Percentiles rank a stretch among this genome's conserved stretches.
phyloP scores from a whole-genome alignment of 1,140 invertebrate species.

The Uloborus diversus region DNA sequence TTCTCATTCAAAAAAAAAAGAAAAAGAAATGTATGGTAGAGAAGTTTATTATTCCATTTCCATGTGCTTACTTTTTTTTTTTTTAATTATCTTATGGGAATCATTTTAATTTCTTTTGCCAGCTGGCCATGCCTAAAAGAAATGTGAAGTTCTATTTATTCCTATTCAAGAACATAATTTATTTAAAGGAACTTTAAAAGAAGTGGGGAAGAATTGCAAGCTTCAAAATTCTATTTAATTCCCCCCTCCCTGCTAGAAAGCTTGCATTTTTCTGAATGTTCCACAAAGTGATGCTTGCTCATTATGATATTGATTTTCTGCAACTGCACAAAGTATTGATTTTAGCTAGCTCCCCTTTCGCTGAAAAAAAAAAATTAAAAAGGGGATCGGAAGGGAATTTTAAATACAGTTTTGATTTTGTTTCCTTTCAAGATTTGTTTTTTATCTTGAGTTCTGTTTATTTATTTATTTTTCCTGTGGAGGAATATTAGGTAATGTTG shows the following conservation, averaged over 20 bases:
- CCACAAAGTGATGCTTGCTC: constrained; percentile 46
- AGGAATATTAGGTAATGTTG: too few species aligned
- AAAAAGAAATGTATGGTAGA: too few species aligned
- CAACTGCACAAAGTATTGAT: constrained; percentile 55
- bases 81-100: too few species aligned
- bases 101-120: too few species aligned
- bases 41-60: too few species aligned
- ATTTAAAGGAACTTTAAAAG: constrained; percentile 25
- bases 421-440: constrained; percentile 49
- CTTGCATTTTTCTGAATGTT: constrained; percentile 51
- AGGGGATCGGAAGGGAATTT: neutral
- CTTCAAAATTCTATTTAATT: constrained; percentile 23
- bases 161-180: neutral
- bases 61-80: too few species aligned
- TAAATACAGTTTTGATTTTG: constrained; percentile 34
- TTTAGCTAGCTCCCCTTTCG: constrained; percentile 16
- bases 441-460: constrained; percentile 50
- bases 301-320: constrained; percentile 56
- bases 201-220: neutral
- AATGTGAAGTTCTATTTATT: neutral
- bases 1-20: too few species aligned
- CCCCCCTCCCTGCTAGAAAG: constrained; percentile 7
- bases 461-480: constrained; percentile 63
- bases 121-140: too few species aligned
- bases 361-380: constrained; percentile 22